Evolutionary conservation across 92 coral and sea anemone species (phyloP), one percentile per base, ranked within the genome.

Genomic region (Palythoa grandiflora): DNA sequence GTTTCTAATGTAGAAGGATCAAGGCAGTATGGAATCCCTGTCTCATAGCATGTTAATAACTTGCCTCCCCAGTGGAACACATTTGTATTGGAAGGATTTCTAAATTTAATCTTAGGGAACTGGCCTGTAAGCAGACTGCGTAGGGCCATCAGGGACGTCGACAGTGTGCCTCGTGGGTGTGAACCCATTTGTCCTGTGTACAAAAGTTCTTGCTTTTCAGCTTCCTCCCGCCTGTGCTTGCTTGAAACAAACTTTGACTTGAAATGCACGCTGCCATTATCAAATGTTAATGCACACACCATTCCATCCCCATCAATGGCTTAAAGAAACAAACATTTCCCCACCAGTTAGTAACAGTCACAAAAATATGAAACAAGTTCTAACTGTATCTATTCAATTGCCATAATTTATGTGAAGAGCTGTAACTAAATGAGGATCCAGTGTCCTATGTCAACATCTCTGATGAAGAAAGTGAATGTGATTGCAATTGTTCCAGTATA

Each of bases 251-350:
- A 95, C 78, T 91, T 95, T 63, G 98, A 95, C 87, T 78, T 92
- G 84, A 95, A 95, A 52, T 93, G 98, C 13, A 89, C 98, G 8
- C 81, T 79, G 9, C 98, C 98, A 89, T 95, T 89, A 76, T 88
- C 91, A 73, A 95, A 93, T 9, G 98, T 91, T 60, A 95, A 28
- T 2, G 98, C 98, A 91, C 98, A 95, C 16, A 95, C 92, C 98
- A 95, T 95, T 38, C 98, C 98, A 91, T 95, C 98, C 5, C 98
- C 98, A 87, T 95, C 98, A 87, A 95, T 95, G 59, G 98, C 98
- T 94, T 28, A 9, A 50, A 87, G 6, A 10, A 61, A 17, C 51
- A 70, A 38, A 21, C 38, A 86, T 53, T 65, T 65, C 17, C 37
- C 13, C 28, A 87, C 9, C 13, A 20, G 54, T 50, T 37, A 75